These are phyloP conservation scores for Mus spicilegus DNA, from an alignment of 2,113 vertebrate genomes.

Conservation along the genomic window DNA sequence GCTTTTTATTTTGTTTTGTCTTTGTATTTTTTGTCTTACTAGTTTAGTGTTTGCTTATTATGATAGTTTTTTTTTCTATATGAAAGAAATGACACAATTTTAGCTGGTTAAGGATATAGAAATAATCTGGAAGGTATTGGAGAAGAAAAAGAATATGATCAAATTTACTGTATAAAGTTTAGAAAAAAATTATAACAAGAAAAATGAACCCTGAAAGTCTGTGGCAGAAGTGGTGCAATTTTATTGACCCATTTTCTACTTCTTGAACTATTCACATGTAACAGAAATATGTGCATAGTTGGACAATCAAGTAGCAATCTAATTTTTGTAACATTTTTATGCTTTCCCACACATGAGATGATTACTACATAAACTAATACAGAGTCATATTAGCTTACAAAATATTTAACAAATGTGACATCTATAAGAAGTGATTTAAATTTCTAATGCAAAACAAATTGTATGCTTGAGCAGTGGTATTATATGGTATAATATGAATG, in stretches of 20 bases:
- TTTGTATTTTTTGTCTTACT: neutral
- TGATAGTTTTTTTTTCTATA: neutral
- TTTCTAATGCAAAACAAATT: neutral
- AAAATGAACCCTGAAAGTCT: neutral
- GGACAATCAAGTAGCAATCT: neutral
- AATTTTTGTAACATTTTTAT: neutral
- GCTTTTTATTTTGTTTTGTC: neutral
- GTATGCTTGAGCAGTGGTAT: neutral
- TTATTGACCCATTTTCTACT: neutral
- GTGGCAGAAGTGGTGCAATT: neutral
- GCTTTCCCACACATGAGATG: neutral
- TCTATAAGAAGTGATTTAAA: neutral
- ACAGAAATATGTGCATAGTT: neutral
- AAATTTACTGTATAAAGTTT: neutral
- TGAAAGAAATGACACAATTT: neutral
- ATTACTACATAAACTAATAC: neutral
- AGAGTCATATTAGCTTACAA: neutral
- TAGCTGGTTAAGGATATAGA: neutral
- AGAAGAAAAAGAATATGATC: neutral
- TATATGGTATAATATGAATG: neutral
- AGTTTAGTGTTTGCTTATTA: neutral
- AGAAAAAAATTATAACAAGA: neutral
- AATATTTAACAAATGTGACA: conserved; percentile 24
- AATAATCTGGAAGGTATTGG: neutral
- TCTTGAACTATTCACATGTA: neutral